These are phyloP conservation scores for Epinephelus fuscoguttatus DNA, from an alignment of 2,113 vertebrate genomes.

Conservation along the genomic window DNA sequence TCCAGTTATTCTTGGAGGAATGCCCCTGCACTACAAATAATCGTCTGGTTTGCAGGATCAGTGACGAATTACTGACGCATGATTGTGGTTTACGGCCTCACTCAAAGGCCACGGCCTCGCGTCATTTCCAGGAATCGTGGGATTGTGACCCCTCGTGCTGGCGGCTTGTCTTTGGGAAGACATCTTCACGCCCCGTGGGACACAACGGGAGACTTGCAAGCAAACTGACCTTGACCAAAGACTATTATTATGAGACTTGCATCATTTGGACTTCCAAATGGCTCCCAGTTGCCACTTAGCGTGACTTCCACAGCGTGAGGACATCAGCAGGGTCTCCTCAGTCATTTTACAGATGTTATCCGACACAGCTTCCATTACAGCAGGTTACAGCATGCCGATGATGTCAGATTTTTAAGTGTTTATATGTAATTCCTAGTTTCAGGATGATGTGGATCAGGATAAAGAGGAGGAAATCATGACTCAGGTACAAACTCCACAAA, in stretches of 20 bases:
- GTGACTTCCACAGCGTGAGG: neutral
- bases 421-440: neutral
- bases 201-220: conserved; percentile 7
- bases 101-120: conserved; percentile 52
- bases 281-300: conserved; percentile 12
- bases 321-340: conserved; percentile 32
- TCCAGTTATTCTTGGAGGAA: conserved; percentile 73
- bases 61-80: conserved; percentile 78
- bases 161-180: conserved; percentile 22
- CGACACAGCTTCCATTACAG: neutral
- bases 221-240: conserved; percentile 33
- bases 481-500: neutral
- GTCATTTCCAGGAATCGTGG: conserved; percentile 51
- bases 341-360: conserved; percentile 1
- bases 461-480: neutral
- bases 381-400: neutral
- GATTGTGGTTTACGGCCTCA: conserved; percentile 75
- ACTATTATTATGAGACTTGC: neutral
- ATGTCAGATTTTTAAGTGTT: neutral
- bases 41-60: conserved; percentile 74
- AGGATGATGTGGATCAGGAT: neutral
- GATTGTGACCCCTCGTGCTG: conserved; percentile 41
- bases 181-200: conserved; percentile 24
- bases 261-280: conserved; percentile 20
- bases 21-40: conserved; percentile 73